These are phyloP conservation scores for Solea solea DNA, from an alignment of 2,113 vertebrate genomes.

Conservation along the genomic window DNA sequence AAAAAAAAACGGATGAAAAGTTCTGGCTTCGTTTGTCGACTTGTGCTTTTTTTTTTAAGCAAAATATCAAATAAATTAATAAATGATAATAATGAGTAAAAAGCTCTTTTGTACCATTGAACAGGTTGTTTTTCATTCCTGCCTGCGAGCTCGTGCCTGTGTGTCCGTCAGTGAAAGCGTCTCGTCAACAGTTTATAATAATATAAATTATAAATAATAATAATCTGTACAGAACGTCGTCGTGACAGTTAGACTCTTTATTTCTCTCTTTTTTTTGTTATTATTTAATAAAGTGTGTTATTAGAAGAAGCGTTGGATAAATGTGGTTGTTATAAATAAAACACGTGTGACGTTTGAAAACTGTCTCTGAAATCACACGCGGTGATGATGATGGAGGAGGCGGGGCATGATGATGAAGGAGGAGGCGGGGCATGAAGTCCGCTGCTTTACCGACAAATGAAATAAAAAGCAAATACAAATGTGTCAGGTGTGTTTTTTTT, in stretches of 20 bases:
- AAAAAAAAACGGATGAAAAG: constrained; percentile 35
- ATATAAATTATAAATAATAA: constrained; percentile 63
- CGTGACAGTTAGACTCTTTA: constrained; percentile 86
- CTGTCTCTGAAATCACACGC: constrained; percentile 68
- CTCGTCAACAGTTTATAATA: constrained; percentile 91
- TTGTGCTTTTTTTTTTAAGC: constrained; percentile 25
- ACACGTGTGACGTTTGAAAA: constrained; percentile 72
- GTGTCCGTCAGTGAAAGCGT: constrained; percentile 85
- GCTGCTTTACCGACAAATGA: constrained; percentile 45
- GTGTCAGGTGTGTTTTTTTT: too few species aligned
- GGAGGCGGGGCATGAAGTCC: constrained; percentile 73
- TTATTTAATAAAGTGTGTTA: constrained; percentile 72
- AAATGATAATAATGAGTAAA: not conserved
- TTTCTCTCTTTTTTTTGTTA: constrained; percentile 76
- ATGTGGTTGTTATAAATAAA: constrained; percentile 67
- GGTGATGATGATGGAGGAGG: constrained; percentile 7
- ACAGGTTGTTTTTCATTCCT: constrained; percentile 83
- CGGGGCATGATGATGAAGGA: constrained; percentile 65
- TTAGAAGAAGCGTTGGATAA: constrained; percentile 78
- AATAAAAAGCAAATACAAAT: too few species aligned
- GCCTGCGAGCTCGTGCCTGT: constrained; percentile 97
- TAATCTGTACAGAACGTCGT: constrained; percentile 90
- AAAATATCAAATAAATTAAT: constrained; percentile 18
- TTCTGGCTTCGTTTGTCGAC: constrained; percentile 48
- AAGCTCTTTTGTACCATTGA: constrained; percentile 74